Evolutionary conservation across 2,888 invertebrate genomes (phyloP).

Genomic region (Athalia circularis): DNA sequence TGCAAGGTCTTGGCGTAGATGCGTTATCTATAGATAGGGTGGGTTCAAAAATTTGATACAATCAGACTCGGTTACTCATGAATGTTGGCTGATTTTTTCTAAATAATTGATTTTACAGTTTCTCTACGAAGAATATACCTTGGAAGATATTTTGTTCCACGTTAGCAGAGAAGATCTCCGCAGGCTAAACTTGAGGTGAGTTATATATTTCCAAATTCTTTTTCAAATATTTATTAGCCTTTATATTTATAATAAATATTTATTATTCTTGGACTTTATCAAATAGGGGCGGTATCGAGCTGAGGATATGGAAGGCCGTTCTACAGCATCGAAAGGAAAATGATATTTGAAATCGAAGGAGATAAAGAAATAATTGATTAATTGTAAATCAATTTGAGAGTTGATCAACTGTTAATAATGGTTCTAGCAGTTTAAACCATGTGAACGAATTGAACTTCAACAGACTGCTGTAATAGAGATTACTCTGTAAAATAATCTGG

Average conservation of each 20-base stretch:
- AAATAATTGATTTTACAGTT: constrained; percentile 72
- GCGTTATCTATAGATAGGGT: constrained; percentile 80
- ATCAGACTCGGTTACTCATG: neutral
- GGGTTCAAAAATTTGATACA: constrained; percentile 47
- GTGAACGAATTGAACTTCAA: neutral
- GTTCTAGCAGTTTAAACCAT: neutral
- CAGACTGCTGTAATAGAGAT: constrained; percentile 20
- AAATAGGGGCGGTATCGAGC: constrained; percentile 86
- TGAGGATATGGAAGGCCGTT: constrained; percentile 90
- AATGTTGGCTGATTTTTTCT: neutral
- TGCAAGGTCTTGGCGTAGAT: constrained; percentile 82
- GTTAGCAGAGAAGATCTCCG: constrained; percentile 89
- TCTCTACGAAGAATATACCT: constrained; percentile 84
- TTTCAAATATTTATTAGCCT: constrained; percentile 23
- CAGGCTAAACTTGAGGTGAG: constrained; percentile 85
- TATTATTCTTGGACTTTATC: constrained; percentile 23
- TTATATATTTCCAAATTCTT: constrained; percentile 39
- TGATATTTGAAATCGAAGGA: constrained; percentile 36
- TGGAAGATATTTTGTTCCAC: constrained; percentile 86
- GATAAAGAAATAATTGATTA: neutral
- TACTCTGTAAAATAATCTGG: neutral
- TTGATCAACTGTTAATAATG: constrained; percentile 12
- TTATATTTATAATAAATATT: too few species aligned
- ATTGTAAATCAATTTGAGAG: neutral
- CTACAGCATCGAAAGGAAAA: constrained; percentile 76